phyloP scores from a whole-genome alignment of 2,113 vertebrate species.

The Silurus glanis region DNA sequence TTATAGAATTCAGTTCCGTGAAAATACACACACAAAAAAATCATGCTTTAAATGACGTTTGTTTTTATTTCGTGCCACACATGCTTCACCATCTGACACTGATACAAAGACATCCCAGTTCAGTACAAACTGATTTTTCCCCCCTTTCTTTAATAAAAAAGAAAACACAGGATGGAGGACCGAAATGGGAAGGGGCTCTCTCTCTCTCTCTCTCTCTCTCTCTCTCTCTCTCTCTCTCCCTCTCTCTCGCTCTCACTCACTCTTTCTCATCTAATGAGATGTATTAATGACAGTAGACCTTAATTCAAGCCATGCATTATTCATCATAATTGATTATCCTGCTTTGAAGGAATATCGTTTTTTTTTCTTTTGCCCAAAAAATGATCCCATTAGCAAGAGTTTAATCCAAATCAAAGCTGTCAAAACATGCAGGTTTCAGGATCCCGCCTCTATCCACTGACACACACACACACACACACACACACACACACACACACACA shows the following conservation, averaged over 20 bases:
- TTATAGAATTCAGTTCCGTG: background rate
- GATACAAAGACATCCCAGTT: constrained; percentile 68
- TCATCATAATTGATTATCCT: constrained; percentile 98
- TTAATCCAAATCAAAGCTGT: constrained; percentile 96
- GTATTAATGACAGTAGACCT: constrained; percentile 97
- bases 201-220: constrained; percentile 68
- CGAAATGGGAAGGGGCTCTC: constrained; percentile 47
- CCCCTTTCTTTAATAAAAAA: constrained; percentile 35
- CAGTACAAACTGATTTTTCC: constrained; percentile 68
- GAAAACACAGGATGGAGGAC: constrained; percentile 55
- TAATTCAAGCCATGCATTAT: constrained; percentile 95
- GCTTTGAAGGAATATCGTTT: constrained; percentile 82
- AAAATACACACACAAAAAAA: background rate
- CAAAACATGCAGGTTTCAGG: constrained; percentile 84
- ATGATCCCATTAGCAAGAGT: constrained; percentile 92
- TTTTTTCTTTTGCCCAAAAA: constrained; percentile 81
- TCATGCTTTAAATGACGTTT: background rate
- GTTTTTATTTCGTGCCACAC: background rate
- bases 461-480: constrained; percentile 48
- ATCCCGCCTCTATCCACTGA: constrained; percentile 83
- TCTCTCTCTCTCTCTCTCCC: constrained; percentile 65
- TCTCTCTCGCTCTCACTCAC: constrained; percentile 69
- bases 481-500: constrained; percentile 7
- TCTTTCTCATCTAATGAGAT: constrained; percentile 95
- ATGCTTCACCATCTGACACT: constrained; percentile 62